phyloP scores from a whole-genome alignment of 2,888 invertebrate species.

The Steinernema carpocapsae region DNA sequence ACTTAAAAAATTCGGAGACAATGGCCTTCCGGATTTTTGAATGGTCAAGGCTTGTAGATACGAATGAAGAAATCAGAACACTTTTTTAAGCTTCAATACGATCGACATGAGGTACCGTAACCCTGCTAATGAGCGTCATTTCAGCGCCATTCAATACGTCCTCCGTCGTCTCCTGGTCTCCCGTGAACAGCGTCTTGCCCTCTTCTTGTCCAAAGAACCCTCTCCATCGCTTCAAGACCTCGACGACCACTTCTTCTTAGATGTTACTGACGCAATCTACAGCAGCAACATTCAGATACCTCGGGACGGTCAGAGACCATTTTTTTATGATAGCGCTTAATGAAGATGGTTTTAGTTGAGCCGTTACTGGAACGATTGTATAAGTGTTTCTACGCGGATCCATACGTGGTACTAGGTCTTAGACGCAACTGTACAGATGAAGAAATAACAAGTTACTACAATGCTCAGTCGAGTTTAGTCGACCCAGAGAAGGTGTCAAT shows the following conservation, averaged over 20 bases:
- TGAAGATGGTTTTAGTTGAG: not conserved
- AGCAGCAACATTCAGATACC: not conserved
- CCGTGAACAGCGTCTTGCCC: not conserved
- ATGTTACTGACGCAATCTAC: not conserved
- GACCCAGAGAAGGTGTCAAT: conserved; percentile 9
- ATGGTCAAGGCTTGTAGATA: too few relatives aligned
- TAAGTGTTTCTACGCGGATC: conserved; percentile 28
- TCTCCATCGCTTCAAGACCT: conserved; percentile 14
- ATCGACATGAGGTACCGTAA: too few relatives aligned
- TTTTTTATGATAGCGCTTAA: not conserved
- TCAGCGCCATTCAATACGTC: not conserved
- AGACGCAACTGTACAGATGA: conserved; percentile 1
- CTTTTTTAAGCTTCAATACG: too few relatives aligned
- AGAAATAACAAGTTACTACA: conserved; percentile 20
- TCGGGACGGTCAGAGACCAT: not conserved
- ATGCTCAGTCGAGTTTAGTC: conserved; percentile 11
- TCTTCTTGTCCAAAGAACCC: conserved; percentile 16
- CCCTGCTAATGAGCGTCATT: not conserved
- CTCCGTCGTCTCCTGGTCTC: conserved; percentile 7
- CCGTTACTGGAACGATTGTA: conserved; percentile 15
- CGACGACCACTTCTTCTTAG: conserved; percentile 21
- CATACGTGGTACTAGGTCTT: conserved; percentile 22
- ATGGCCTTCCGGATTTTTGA: too few relatives aligned
- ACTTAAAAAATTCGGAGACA: not conserved
- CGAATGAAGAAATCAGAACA: too few relatives aligned